Conservation (phyloP, 2,888 invertebrate species). For the Apeira syringaria region DNA sequence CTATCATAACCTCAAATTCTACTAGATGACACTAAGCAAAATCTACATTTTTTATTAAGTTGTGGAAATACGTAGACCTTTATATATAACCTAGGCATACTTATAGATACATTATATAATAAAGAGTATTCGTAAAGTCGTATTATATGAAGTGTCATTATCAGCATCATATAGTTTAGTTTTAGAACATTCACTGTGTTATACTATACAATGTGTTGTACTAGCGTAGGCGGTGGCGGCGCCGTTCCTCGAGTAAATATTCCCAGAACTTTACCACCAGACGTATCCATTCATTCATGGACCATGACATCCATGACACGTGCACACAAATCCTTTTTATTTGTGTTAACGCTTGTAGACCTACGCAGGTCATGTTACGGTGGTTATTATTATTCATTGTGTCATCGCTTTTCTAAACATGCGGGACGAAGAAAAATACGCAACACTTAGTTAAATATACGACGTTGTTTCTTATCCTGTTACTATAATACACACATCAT, state of each 20-base stretch:
- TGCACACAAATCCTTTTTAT: constrained; percentile 36
- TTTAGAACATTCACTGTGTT: constrained; percentile 7
- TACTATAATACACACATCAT: constrained; percentile 16
- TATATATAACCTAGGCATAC: too few species aligned
- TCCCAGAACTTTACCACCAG: constrained; percentile 66
- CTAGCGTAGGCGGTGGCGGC: constrained; percentile 56
- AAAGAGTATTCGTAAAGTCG: too few species aligned
- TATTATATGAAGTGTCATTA: too few species aligned
- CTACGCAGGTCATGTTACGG: constrained; percentile 38
- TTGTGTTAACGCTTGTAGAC: constrained; percentile 31
- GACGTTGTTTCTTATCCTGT: constrained; percentile 1
- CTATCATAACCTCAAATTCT: too few species aligned
- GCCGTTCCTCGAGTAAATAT: constrained; percentile 68
- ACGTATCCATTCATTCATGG: constrained; percentile 67
- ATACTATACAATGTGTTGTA: constrained; percentile 12
- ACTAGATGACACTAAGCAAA: too few species aligned
- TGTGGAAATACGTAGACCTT: too few species aligned
- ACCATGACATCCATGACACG: constrained; percentile 56
- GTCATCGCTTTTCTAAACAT: constrained; percentile 39
- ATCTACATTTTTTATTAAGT: too few species aligned
- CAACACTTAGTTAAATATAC: constrained; percentile 5
- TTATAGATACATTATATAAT: too few species aligned
- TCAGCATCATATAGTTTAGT: too few species aligned
- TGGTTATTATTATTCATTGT: constrained; percentile 48
- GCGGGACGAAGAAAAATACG: constrained; percentile 34